Conservation (phyloP, 1,140 invertebrate genomes). For the Rhagoletis pomonella region DNA sequence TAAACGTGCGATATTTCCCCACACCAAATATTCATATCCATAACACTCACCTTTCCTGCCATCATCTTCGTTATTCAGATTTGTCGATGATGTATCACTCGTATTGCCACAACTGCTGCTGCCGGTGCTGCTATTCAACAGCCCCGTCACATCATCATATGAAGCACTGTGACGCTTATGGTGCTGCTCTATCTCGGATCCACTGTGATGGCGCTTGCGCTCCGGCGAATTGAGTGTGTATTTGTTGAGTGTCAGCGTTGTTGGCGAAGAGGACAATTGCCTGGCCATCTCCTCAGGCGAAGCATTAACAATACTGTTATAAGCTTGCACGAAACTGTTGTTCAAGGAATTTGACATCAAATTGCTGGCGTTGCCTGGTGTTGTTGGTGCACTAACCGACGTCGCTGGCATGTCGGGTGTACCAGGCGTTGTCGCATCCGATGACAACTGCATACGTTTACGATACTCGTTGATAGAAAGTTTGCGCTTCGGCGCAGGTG, state of each 20-base stretch:
- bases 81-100: conserved; percentile 49
- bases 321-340: conserved; percentile 41
- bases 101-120: conserved; percentile 50
- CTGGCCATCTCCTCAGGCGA: conserved; percentile 30
- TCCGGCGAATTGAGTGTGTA: conserved; percentile 57
- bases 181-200: conserved; percentile 33
- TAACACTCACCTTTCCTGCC: conserved; percentile 54
- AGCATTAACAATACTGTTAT: conserved; percentile 37
- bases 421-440: conserved; percentile 23
- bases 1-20: neutral
- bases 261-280: neutral
- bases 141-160: conserved; percentile 12
- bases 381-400: neutral
- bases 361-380: neutral
- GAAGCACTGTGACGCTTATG: neutral
- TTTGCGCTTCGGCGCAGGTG: conserved; percentile 71
- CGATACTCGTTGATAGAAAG: conserved; percentile 73
- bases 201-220: conserved; percentile 45
- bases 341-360: conserved; percentile 14
- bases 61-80: conserved; percentile 54
- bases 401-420: conserved; percentile 61
- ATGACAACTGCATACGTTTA: conserved; percentile 61
- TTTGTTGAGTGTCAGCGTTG: conserved; percentile 30
- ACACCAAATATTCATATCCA: neutral
- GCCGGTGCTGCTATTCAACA: conserved; percentile 55